A percentile compares a stretch with the other conserved stretches of the same genome.
phyloP scores from a whole-genome alignment of 2,888 invertebrate species.

The Chloromyia formosa region DNA sequence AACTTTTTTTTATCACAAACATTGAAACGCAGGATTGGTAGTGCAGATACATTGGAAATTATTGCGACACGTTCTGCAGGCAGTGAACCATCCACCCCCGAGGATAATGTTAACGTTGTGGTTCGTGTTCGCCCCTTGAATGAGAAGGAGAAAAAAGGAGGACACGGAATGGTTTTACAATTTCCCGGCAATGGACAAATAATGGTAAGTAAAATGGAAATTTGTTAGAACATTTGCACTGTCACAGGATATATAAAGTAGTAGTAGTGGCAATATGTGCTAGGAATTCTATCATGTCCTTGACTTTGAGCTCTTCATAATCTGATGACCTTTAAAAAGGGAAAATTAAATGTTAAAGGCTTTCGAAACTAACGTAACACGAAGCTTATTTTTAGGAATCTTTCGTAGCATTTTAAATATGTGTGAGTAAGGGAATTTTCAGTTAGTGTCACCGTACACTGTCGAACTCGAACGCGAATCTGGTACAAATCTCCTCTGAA shows the following conservation, averaged over 20 bases:
- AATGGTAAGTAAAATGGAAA: slow-evolving; percentile 60
- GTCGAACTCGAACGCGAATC: too few relatives aligned
- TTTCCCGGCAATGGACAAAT: slow-evolving; percentile 93
- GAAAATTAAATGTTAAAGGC: too few relatives aligned
- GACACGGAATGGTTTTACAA: slow-evolving; percentile 76
- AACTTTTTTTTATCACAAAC: neutral
- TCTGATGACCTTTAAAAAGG: too few relatives aligned
- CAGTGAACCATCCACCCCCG: slow-evolving; percentile 65
- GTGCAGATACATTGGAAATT: slow-evolving; percentile 62
- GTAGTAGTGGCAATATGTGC: neutral
- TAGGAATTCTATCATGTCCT: neutral
- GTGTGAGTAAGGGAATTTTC: too few relatives aligned
- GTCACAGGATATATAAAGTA: neutral
- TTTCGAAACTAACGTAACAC: too few relatives aligned
- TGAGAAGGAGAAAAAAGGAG: slow-evolving; percentile 75
- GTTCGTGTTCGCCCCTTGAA: slow-evolving; percentile 85
- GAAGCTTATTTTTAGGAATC: too few relatives aligned
- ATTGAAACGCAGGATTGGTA: slow-evolving; percentile 62
- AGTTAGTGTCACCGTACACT: too few relatives aligned
- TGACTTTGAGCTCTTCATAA: neutral
- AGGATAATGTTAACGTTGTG: slow-evolving; percentile 90
- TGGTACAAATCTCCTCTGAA: too few relatives aligned
- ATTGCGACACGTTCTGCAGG: slow-evolving; percentile 63
- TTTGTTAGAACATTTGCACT: slow-evolving; percentile 8
- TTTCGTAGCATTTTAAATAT: too few relatives aligned